Conservation (phyloP, 2,113 vertebrate species). For the Halcyon senegalensis region DNA sequence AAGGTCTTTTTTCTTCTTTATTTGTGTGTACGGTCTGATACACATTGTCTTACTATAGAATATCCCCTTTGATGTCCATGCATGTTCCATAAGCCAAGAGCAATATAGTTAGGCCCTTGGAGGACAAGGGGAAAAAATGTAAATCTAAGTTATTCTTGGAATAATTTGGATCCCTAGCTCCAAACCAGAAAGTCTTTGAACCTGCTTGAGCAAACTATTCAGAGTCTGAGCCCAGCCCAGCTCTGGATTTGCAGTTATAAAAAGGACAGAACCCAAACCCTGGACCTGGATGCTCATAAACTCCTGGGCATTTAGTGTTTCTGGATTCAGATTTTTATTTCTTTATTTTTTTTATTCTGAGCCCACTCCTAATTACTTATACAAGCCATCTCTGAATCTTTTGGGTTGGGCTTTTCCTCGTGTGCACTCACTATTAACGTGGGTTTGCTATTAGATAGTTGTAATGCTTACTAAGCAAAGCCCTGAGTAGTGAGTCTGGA, state of each 20-base stretch:
- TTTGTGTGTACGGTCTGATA: background rate
- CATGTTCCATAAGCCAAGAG: background rate
- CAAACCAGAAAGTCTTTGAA: constrained; percentile 26
- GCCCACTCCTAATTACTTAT: background rate
- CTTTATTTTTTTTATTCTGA: background rate
- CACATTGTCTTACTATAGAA: background rate
- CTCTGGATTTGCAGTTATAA: background rate
- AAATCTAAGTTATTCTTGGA: constrained; percentile 23
- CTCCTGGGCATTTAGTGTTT: background rate
- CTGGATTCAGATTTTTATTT: background rate
- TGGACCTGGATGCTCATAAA: background rate
- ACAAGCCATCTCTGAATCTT: background rate
- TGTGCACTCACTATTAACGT: background rate
- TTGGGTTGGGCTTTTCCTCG: background rate
- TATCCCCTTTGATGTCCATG: background rate
- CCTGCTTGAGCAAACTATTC: background rate
- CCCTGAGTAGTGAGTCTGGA: background rate
- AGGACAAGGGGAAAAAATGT: constrained; percentile 10
- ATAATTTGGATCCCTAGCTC: background rate
- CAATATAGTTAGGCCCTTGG: background rate
- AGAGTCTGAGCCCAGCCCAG: background rate
- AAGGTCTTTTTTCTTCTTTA: background rate
- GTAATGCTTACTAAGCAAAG: background rate
- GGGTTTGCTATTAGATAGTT: background rate
- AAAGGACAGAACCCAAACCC: background rate